These are phyloP conservation scores for Thamnophis sirtalis DNA, from an alignment of 2,113 vertebrate genomes.

Conservation along the genomic window DNA sequence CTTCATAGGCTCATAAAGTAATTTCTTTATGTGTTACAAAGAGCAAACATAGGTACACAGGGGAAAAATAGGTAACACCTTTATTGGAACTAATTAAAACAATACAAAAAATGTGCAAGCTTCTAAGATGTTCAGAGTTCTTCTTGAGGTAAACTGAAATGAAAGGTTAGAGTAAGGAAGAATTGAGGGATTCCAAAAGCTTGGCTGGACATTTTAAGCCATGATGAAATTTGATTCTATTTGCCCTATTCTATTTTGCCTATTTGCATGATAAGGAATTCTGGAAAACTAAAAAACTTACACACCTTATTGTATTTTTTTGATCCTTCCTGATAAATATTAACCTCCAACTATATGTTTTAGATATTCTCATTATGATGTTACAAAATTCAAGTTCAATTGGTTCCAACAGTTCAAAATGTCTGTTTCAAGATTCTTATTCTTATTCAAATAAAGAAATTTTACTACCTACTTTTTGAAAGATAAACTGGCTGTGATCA, in stretches of 20 bases:
- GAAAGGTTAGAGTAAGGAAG: not conserved
- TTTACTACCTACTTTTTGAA: not conserved
- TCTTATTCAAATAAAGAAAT: not conserved
- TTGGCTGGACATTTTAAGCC: not conserved
- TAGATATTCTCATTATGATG: not conserved
- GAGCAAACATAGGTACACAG: not conserved
- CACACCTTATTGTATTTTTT: not conserved
- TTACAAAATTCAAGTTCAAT: not conserved
- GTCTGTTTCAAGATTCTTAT: not conserved
- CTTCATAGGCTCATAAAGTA: not conserved
- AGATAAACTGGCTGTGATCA: not conserved
- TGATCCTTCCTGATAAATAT: not conserved
- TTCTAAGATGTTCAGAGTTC: not conserved
- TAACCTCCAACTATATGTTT: not conserved
- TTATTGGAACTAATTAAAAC: not conserved
- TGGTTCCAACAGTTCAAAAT: not conserved
- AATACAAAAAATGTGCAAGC: not conserved
- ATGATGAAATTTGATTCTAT: not conserved
- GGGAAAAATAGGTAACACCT: not conserved
- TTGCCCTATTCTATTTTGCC: too few species aligned
- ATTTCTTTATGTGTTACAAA: not conserved
- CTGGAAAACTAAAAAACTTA: not conserved
- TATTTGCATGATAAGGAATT: not conserved
- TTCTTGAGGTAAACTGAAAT: not conserved
- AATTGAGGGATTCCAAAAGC: not conserved